Base-by-base conservation (phyloP, 2,888 invertebrate species). In the Agriopis marginaria region DNA sequence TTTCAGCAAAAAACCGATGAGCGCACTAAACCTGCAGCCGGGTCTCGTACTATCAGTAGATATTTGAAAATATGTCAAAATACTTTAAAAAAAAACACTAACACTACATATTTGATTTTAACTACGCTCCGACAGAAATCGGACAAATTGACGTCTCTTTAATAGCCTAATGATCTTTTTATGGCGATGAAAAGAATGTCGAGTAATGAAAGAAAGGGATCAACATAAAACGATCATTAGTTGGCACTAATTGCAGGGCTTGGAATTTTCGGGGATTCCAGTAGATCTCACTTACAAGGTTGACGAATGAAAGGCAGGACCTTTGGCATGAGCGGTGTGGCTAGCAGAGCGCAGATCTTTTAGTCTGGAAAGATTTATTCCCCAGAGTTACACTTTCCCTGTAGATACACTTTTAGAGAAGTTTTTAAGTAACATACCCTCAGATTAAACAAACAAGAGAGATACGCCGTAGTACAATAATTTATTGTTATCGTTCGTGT, bases 191-290 rank as follows among this genome's bases (percentile, higher is more conserved):
- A 75, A 77, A 67, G 68, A 63, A 72, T 56, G 72, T 68, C 63
- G 44, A 74, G 77, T 83, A 86, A 88, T 87, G 84, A 87, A 85
- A 85, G 82, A 83, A 78, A 82, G 79, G 77, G 77, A 82, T 82
- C 80, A 87, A 86, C 85, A 82, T 81, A 69, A 76, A 76, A 70
- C 75, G 79, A 79, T 84, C 88, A 86, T 91, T 90, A 89, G 82
- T 78, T 80, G 77, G 73, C 77, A 75, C 82, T 90, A 90, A 90
- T 89, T 86, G 86, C 86, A 77, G 81, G 78, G 81, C 77, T 78
- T 73, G 73, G 79, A 77, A 82, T 81, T 78, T 77, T 72, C 78
- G 72, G 72, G 65, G 77, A 70, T 72, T 71, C 63, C 66, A 53
- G 59, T 61, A 68, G 75, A 78, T 76, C 79, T 84, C 81, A 81